These are phyloP conservation scores for Arctopsyche grandis DNA, from an alignment of 1,140 invertebrate species.

Conservation along the genomic window DNA sequence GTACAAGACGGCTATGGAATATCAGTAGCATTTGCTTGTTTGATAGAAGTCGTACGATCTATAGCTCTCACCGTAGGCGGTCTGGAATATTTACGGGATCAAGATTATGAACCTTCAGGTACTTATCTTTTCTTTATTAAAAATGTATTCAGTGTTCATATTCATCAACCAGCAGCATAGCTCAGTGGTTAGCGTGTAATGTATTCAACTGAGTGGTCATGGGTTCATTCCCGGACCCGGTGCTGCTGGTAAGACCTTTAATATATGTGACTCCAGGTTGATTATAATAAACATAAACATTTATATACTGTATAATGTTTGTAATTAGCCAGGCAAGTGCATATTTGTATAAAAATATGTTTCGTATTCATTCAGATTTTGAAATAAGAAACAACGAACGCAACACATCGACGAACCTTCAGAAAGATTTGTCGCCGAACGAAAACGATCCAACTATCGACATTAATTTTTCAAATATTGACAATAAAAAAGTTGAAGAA, in stretches of 20 bases:
- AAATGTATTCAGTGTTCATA: neutral
- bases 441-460: conserved; percentile 28
- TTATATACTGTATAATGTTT: neutral
- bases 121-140: conserved; percentile 36
- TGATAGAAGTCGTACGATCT: conserved; percentile 88
- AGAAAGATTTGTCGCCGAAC: conserved; percentile 27
- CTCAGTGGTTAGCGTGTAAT: too few relatives aligned
- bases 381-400: conserved; percentile 52
- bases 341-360: neutral
- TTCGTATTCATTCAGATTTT: conserved; percentile 40
- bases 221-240: too few relatives aligned
- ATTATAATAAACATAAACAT: neutral
- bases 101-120: conserved; percentile 58
- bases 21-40: conserved; percentile 91
- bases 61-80: conserved; percentile 76
- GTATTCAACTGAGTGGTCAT: too few relatives aligned
- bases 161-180: too few relatives aligned
- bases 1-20: conserved; percentile 96
- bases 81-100: conserved; percentile 62
- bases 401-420: conserved; percentile 39
- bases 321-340: neutral
- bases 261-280: too few relatives aligned
- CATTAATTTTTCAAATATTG: conserved; percentile 1
- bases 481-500: conserved; percentile 48
- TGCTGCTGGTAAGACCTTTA: neutral